These are phyloP conservation scores for Netelia fuscicornis DNA, from an alignment of 2,888 invertebrate species.

Conservation along the genomic window DNA sequence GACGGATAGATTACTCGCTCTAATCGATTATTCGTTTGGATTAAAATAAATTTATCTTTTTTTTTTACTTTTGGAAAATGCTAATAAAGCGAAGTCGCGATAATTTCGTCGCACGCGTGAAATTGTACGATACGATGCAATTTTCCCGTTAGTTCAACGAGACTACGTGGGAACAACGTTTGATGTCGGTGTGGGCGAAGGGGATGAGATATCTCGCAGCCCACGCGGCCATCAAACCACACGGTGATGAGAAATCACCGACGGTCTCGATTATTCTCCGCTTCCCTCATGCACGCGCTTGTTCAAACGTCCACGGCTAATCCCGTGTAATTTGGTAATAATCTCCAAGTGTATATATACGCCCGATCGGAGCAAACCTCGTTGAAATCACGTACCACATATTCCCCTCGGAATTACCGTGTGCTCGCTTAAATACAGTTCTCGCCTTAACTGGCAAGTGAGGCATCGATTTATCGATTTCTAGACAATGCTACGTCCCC, in stretches of 20 bases:
- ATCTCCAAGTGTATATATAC: constrained; percentile 75
- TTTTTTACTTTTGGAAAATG: too few species aligned
- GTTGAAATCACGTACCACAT: constrained; percentile 67
- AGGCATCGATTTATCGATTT: constrained; percentile 27
- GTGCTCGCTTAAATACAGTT: constrained; percentile 13
- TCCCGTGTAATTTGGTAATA: constrained; percentile 80
- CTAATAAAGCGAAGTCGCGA: too few species aligned
- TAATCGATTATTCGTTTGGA: too few species aligned
- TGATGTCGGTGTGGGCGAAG: background rate
- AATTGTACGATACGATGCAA: background rate
- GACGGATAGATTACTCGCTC: too few species aligned
- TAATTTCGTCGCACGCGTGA: too few species aligned
- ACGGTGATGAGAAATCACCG: constrained; percentile 28
- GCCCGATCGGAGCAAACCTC: constrained; percentile 72
- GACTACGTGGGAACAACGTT: background rate
- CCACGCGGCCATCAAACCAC: constrained; percentile 21
- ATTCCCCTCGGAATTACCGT: constrained; percentile 5
- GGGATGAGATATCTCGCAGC: background rate
- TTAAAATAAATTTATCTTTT: too few species aligned
- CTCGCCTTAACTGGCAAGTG: constrained; percentile 42
- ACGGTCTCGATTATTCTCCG: constrained; percentile 33
- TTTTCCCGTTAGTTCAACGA: background rate
- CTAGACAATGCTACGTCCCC: background rate
- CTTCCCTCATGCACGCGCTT: constrained; percentile 16
- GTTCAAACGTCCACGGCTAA: constrained; percentile 61